Conservation (phyloP, 2,797 vertebrate genomes). For the Cyclopterus lumpus region DNA sequence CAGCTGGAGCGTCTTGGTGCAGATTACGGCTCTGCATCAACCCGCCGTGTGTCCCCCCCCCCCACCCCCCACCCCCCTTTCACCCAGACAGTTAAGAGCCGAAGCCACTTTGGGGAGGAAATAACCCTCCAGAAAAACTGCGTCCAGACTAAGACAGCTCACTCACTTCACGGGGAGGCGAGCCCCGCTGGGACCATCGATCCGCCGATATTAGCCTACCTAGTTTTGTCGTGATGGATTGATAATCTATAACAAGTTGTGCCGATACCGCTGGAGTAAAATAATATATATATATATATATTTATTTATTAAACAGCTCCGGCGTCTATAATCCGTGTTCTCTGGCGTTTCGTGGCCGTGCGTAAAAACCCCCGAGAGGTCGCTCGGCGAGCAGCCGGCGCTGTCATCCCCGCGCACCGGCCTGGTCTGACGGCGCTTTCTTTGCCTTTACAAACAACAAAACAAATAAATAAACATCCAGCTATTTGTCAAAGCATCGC, state of each 20-base stretch:
- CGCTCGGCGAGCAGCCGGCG: constrained; percentile 16
- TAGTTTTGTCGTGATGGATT: constrained; percentile 10
- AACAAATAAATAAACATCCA: neutral
- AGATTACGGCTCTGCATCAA: constrained; percentile 16
- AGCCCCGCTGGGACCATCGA: constrained; percentile 38
- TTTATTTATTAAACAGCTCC: neutral
- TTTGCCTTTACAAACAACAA: neutral
- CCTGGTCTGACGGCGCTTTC: neutral
- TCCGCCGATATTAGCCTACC: constrained; percentile 6
- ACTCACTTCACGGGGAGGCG: constrained; percentile 12
- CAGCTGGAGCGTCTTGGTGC: constrained; percentile 9
- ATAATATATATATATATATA: neutral
- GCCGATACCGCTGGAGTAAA: neutral
- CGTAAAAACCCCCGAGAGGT: constrained; percentile 62
- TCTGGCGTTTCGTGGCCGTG: constrained; percentile 24
- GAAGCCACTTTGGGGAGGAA: constrained; percentile 47
- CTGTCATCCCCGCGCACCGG: constrained; percentile 34
- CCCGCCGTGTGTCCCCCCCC: constrained; percentile 11
- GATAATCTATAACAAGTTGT: constrained; percentile 23
- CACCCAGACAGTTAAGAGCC: constrained; percentile 29
- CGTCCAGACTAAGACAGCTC: constrained; percentile 24
- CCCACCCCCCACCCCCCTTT: neutral
- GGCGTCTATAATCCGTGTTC: neutral
- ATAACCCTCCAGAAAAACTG: constrained; percentile 30
- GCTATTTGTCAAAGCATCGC: neutral